Base-by-base conservation (phyloP, 2,797 vertebrate species). In the Sardinella longiceps region DNA sequence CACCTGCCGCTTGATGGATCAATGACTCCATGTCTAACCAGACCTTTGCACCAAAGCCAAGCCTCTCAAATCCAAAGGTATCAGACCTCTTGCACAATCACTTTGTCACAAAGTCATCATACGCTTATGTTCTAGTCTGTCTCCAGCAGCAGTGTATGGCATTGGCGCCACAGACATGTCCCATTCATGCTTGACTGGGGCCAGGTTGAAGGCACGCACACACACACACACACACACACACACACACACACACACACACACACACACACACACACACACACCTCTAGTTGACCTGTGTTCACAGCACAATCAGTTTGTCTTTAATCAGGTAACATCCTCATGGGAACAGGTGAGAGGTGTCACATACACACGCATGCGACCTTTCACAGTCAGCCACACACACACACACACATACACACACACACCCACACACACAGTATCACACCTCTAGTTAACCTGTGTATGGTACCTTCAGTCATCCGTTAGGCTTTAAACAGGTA, bases 401-500 rank as follows among this genome's bases (percentile, higher is more conserved):
- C 58, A 60, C 3, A 63, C 58, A 63, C 58, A 63, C 15, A 20
- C 15, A 11, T 53, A 0, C 2, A 66, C 60, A 30, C 25, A 66
- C 25, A 14, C 48, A n/a, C 53, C 6, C 53, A 56, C 53, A 56
- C 53, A 56, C 37, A 58, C 56, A 60, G n/a, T 25, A n/a, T 25
- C 56, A 60, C 56, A 60, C 56, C 56, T 60, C 56, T 60, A 86
- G 88, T 89, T 86, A 83, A 87, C 81, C 12, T 48, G 83, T n/a
- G 86, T 85, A 50, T 80, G 88, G 91, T 88, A 91, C 37, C 81
- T 89, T 89, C 0, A 23, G 48, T 39, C 0, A 20, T 85, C 90
- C 25, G 58, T 88, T 86, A 85, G 87, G 77, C 83, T 85, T 88
- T 88, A 88, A 92, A 93, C 92, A 93, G 92, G 92, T 94, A 81